Conservation (phyloP, 1,140 invertebrate species). For the Listronotus bonariensis region DNA sequence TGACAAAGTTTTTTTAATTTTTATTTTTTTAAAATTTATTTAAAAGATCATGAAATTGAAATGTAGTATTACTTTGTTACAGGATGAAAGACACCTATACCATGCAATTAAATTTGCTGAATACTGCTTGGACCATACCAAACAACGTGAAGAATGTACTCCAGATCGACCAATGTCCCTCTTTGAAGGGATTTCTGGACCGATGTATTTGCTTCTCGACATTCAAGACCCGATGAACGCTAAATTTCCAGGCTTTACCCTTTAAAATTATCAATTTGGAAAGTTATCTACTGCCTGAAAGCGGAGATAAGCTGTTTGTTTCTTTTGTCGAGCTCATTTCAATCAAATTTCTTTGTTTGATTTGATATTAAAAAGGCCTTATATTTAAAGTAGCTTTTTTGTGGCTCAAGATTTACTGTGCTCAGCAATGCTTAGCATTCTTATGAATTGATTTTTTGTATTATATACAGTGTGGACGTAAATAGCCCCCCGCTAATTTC, state of each 20-base stretch:
- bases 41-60: too few relatives aligned
- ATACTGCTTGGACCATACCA: slow-evolving; percentile 79
- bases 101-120: slow-evolving; percentile 80
- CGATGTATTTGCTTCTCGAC: slow-evolving; percentile 73
- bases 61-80: slow-evolving; percentile 43
- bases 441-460: too few relatives aligned
- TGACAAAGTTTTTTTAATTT: too few relatives aligned
- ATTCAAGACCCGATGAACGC: slow-evolving; percentile 64
- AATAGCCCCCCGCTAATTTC: too few relatives aligned
- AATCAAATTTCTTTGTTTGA: not conserved
- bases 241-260: slow-evolving; percentile 66
- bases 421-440: too few relatives aligned
- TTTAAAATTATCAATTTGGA: slow-evolving; percentile 39
- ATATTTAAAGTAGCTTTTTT: too few relatives aligned
- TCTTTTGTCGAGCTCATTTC: not conserved
- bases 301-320: not conserved
- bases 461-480: too few relatives aligned
- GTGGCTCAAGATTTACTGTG: too few relatives aligned
- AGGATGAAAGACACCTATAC: slow-evolving; percentile 74
- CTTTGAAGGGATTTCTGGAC: slow-evolving; percentile 81
- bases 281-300: not conserved
- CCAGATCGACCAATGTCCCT: slow-evolving; percentile 84
- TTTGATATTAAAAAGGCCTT: too few relatives aligned
- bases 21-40: too few relatives aligned
- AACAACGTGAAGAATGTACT: slow-evolving; percentile 64